Base-by-base conservation (phyloP, 2,113 vertebrate species). In the Hemibagrus wyckioides region DNA sequence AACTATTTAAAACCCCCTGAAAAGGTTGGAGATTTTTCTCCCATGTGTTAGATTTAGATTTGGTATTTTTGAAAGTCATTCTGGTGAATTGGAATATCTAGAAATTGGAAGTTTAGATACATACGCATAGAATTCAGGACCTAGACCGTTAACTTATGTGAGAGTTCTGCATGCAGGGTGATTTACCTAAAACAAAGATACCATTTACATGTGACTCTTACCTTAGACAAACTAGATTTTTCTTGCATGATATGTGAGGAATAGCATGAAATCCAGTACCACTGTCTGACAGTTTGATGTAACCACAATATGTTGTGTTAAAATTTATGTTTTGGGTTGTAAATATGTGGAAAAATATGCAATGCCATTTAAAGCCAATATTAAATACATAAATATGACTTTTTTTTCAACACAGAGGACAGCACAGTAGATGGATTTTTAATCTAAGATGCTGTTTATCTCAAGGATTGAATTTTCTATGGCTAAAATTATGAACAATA, bases 1-100 rank as follows among this genome's bases (percentile, higher is more conserved):
- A 76, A 15, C 73, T 85, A 57, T 77, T 50, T 77, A 52, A 54
- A 80, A 80, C 41, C 67, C 59, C 11, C 25, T 77, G 52, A 57
- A 15, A 30, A 28, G 56, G 54, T 36, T 50, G n/a, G 44, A 7
- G n/a, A 80, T 80, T 57, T 81, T 57, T n/a, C n/a, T n/a, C 19
- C 79, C 52, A 0, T 79, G 21, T 25, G 50, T 81, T 85, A 28
- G 8, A 9, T 57, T 73, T 8, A 48, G 25, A 28, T 41, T 44
- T 44, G 44, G 28, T 17, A 30, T 33, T 54, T 50, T 21, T 71
- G 67, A 71, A 79, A 79, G 14, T 50, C 15, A 79, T 30, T 33
- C n/a, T 21, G 41, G 15, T 52, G 52, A n/a, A n/a, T n/a, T 79
- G 52, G 48, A 79, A 52, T 56, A 79, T 54, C 11, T 81, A 6